These are phyloP conservation scores for Eleginops maclovinus DNA, from an alignment of 2,113 vertebrate species.

Conservation along the genomic window DNA sequence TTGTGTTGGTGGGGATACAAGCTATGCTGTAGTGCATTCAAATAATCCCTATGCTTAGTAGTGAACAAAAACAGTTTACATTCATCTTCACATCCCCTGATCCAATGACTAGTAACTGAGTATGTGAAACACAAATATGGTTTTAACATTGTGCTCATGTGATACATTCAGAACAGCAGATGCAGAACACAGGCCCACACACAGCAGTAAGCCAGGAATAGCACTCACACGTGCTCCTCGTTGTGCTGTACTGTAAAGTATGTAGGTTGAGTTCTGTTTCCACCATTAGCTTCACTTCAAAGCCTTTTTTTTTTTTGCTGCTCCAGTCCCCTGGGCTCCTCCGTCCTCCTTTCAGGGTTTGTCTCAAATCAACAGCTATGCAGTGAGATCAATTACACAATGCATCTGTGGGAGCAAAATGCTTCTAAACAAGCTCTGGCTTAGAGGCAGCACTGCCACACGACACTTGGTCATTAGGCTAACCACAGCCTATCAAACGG, in stretches of 20 bases:
- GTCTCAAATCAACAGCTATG: conserved; percentile 35
- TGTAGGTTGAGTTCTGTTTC: conserved; percentile 69
- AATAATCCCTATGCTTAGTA: not conserved
- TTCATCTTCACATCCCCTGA: not conserved
- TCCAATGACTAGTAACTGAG: not conserved
- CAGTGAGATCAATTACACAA: conserved; percentile 45
- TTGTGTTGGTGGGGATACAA: not conserved
- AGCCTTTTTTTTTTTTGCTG: conserved; percentile 43
- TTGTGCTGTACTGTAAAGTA: conserved; percentile 39
- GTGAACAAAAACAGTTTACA: not conserved
- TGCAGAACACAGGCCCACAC: conserved; percentile 30
- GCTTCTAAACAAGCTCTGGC: conserved; percentile 29
- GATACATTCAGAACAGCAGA: conserved; percentile 1
- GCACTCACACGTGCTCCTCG: conserved; percentile 28
- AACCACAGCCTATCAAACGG: not conserved
- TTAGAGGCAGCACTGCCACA: conserved; percentile 5
- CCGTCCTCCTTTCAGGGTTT: conserved; percentile 57
- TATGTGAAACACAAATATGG: not conserved
- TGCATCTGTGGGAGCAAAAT: conserved; percentile 26
- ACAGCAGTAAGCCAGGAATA: conserved; percentile 47
- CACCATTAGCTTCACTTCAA: conserved; percentile 66
- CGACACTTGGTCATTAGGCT: conserved; percentile 17
- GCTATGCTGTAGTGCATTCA: not conserved
- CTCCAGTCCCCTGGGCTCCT: conserved; percentile 42
- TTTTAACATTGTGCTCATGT: not conserved